Base-by-base conservation (phyloP, 2,797 vertebrate species). In the Acipenser oxyrinchus region DNA sequence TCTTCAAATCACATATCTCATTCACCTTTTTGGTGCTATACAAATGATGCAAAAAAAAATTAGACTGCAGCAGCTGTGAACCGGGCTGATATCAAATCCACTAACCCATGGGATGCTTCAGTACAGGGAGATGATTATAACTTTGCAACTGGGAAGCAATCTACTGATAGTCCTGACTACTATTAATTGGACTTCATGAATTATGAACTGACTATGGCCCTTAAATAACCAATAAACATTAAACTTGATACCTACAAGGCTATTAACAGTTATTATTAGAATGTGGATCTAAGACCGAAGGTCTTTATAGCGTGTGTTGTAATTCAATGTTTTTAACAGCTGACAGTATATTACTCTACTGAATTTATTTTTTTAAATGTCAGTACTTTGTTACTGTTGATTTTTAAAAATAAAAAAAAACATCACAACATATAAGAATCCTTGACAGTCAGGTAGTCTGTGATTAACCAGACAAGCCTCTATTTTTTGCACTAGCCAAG, bases 21-120 rank as follows among this genome's bases (percentile, higher is more conserved):
- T 68, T 82, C 79, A 83, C 81, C 81, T 87, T 80, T 77, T 76
- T 74, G 77, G 79, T 82, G 87, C 84, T 83, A 83, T 83, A 88
- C 82, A 82, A 91, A 91, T 81, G 86, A 87, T 81, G 81, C 84
- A 86, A 77, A 86, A 85, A 83, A 68, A 87, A 87, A 79, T 69
- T 78, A 84, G 63, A 86, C 76, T 72, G 81, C 51, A 70, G 84
- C 82, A 83, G 76, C 83, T 72, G 79, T 83, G 81, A 83, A 76
- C 71, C 76, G 74, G 75, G 8, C 78, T 79, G 78, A 78, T 80
- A 89, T 85, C 87, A 78, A 84, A 80, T 85, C 84, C 77, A 70
- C 4, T 72, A 83, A 85, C 77, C 86, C 86, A 84, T 83, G 82
- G 81, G 87, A 83, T 78, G 70, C 79, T 72, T 73, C 64, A 74